Conservation (phyloP, 2,113 vertebrate genomes). For the Gila orcuttii region DNA sequence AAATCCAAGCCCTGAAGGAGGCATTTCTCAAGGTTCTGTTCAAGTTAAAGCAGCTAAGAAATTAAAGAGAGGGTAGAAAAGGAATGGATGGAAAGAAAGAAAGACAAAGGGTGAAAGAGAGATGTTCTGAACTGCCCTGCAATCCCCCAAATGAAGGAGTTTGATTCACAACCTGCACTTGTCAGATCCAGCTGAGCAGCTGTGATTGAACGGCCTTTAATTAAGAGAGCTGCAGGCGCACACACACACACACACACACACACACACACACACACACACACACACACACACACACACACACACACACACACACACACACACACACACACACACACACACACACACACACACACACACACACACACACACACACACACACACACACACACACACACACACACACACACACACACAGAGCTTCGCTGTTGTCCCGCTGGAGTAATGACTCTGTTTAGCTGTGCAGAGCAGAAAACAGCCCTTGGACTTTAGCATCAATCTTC, state of each 20-base stretch:
- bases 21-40: slow-evolving; percentile 24
- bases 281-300: slow-evolving; percentile 9
- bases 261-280: slow-evolving; percentile 23
- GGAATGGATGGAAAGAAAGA: background rate
- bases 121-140: background rate
- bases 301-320: slow-evolving; percentile 34
- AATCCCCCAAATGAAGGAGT: slow-evolving; percentile 42
- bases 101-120: background rate
- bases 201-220: slow-evolving; percentile 61
- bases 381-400: slow-evolving; percentile 1
- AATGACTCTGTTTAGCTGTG: slow-evolving; percentile 30
- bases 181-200: slow-evolving; percentile 60
- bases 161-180: slow-evolving; percentile 51
- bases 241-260: background rate
- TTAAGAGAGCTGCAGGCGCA: slow-evolving; percentile 43
- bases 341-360: background rate
- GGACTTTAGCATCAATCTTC: slow-evolving; percentile 46
- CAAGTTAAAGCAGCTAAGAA: slow-evolving; percentile 29
- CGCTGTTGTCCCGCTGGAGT: slow-evolving; percentile 29
- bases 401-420: slow-evolving; percentile 1
- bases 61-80: background rate
- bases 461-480: slow-evolving; percentile 37
- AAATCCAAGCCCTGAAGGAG: background rate
- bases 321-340: background rate
- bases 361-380: slow-evolving; percentile 28